Base-by-base conservation (phyloP, 2,113 vertebrate genomes). In the Corydoras maculifer region DNA sequence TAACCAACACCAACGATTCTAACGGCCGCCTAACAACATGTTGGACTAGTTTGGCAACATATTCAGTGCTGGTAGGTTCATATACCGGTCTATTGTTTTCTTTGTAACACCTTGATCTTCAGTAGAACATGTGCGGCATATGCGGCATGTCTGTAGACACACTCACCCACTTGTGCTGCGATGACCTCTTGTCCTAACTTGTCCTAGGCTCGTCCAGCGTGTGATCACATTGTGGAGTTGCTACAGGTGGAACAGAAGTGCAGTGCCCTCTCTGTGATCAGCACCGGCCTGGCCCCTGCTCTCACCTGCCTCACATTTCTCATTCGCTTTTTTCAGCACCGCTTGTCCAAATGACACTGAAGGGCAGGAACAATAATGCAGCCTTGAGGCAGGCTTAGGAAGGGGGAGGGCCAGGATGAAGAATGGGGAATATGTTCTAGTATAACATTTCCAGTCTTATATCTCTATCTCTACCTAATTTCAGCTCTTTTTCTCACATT, bases 271-370 rank as follows among this genome's bases (percentile, higher is more conserved):
- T 14, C 53, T 58, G 58, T 63, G 15, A 68, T 70, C 32, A 55
- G 72, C 67, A 30, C 3, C 43, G 15, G 76, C 77, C 77, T 15
- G 68, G 76, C 77, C 70, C 74, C 73, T 18, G 5, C 51, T 83
- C 69, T 86, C 77, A 89, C 82, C 81, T 86, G 78, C 58, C 72
- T 68, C 70, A 66, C 76, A 79, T 75, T 76, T 66, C 70, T 74
- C 65, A 61, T 79, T 79, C 74, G 75, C 76, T 43, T 43, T 69
- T 84, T 84, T 83, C 81, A 83, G 68, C 75, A 60, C 79, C 78
- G 77, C 70, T 65, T 79, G 84, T 87, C 84, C 72, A 84, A 89
- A 88, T 86, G 25, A 49, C 59, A 58, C 58, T 53, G 71, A 80
- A 73, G 64, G 69, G 76, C 65, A 81, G 78, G 76, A 75, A 79